Conservation (phyloP, 2,113 vertebrate species). For the Neotoma lepida region DNA sequence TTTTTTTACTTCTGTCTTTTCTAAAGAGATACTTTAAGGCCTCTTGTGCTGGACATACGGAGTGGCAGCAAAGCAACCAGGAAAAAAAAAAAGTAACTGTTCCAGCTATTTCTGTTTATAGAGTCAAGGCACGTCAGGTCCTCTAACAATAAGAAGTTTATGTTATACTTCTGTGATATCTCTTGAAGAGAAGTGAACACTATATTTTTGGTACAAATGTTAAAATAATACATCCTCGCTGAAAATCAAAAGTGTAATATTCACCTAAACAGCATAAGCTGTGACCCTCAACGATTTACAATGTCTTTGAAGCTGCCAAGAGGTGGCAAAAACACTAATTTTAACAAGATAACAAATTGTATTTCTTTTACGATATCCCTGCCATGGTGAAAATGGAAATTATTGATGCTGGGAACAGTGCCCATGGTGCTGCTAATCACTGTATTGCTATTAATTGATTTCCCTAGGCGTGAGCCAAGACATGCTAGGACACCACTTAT, state of each 20-base stretch:
- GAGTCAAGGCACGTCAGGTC: neutral
- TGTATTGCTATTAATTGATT: constrained; percentile 76
- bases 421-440: constrained; percentile 71
- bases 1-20: neutral
- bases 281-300: constrained; percentile 45
- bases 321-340: constrained; percentile 74
- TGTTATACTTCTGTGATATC: neutral
- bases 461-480: constrained; percentile 52
- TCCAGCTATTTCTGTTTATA: neutral
- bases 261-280: constrained; percentile 46
- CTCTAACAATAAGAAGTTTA: neutral
- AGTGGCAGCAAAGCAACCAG: neutral
- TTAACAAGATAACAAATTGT: constrained; percentile 70
- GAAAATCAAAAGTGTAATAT: constrained; percentile 53
- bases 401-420: constrained; percentile 71
- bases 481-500: constrained; percentile 36
- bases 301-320: constrained; percentile 60
- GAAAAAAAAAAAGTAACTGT: neutral
- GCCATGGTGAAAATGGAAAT: constrained; percentile 75
- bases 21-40: neutral
- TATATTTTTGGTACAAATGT: constrained; percentile 42
- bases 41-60: neutral
- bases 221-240: constrained; percentile 40
- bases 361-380: constrained; percentile 73
- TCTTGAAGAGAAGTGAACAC: neutral